Percentiles rank a stretch among this genome's conserved stretches.
phyloP scores from a whole-genome alignment of 2,888 invertebrate species.

The Osedax fenrisi region DNA sequence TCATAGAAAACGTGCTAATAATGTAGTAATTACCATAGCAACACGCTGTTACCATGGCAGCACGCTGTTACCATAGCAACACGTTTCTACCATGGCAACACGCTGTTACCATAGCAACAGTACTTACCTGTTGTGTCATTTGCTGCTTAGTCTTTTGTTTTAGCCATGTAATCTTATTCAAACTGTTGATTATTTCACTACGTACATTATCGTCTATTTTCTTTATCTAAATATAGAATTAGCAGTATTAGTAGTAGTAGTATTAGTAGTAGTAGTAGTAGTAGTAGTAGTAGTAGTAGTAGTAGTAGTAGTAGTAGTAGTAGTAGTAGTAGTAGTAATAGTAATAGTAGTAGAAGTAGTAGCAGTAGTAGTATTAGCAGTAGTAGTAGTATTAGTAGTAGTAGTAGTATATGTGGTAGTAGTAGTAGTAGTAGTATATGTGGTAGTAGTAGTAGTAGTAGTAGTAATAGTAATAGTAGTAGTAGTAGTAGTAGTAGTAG shows the following conservation, averaged over 20 bases:
- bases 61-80: too few species aligned
- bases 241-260: too few species aligned
- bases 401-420: too few species aligned
- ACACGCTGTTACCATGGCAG: too few species aligned
- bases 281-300: neutral
- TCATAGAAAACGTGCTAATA: too few species aligned
- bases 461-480: conserved; percentile 22
- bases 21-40: too few species aligned
- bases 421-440: too few species aligned
- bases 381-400: too few species aligned
- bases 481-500: conserved; percentile 30
- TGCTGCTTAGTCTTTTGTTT: conserved; percentile 42
- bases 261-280: neutral
- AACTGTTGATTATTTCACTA: neutral
- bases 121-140: too few species aligned
- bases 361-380: too few species aligned
- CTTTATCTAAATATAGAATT: neutral
- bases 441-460: conserved; percentile 15
- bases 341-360: neutral
- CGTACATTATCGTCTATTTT: neutral
- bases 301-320: neutral
- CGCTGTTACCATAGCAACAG: too few species aligned
- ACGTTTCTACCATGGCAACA: too few species aligned
- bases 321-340: neutral
- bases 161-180: conserved; percentile 41